These are phyloP conservation scores for Heliothis peltigera DNA, from an alignment of 2,888 invertebrate genomes.

Conservation along the genomic window DNA sequence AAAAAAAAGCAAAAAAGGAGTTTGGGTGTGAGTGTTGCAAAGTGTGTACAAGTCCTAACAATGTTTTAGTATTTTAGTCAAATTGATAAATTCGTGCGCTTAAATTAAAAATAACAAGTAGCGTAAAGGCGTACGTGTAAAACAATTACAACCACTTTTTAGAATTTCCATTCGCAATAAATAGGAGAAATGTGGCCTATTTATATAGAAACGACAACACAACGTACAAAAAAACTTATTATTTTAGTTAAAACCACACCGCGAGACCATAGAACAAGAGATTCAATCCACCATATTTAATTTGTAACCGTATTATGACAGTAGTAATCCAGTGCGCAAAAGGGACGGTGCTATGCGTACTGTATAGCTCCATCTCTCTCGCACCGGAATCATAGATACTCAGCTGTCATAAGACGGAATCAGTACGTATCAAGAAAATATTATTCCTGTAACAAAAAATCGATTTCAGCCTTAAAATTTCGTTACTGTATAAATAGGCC, in stretches of 20 bases:
- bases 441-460: slow-evolving; percentile 34
- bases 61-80: slow-evolving; percentile 75
- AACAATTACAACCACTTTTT: slow-evolving; percentile 78
- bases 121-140: slow-evolving; percentile 76
- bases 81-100: slow-evolving; percentile 87
- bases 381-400: background rate
- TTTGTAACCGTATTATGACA: background rate
- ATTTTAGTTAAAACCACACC: slow-evolving; percentile 6
- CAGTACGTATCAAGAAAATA: slow-evolving; percentile 6
- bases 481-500: slow-evolving; percentile 53
- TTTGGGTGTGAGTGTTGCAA: slow-evolving; percentile 16
- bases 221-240: slow-evolving; percentile 7
- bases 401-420: background rate
- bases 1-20: slow-evolving; percentile 17
- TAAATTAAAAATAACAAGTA: slow-evolving; percentile 76
- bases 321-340: background rate
- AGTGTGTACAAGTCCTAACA: slow-evolving; percentile 67
- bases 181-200: slow-evolving; percentile 45
- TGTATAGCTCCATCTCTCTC: slow-evolving; percentile 2
- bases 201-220: slow-evolving; percentile 49
- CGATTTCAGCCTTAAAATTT: slow-evolving; percentile 11
- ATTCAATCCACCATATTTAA: slow-evolving; percentile 12
- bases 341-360: background rate
- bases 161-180: slow-evolving; percentile 62
- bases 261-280: slow-evolving; percentile 9